These are phyloP conservation scores for Ephydatia muelleri DNA, from an alignment of 37 sponge, comb jelly and placozoan genomes.

Conservation along the genomic window DNA sequence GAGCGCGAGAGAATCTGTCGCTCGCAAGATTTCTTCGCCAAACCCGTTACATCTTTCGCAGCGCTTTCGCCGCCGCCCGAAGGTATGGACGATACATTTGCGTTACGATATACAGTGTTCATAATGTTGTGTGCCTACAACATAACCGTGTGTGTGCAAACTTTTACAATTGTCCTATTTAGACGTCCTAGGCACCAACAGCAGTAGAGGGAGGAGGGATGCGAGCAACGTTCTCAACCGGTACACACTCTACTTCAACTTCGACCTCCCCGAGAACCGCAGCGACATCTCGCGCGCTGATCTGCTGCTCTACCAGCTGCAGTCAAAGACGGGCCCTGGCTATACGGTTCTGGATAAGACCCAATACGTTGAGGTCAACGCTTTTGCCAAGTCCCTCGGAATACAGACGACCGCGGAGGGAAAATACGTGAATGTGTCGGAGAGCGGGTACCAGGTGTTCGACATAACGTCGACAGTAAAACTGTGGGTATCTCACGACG, in stretches of 20 bases:
- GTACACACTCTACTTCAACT: slow-evolving; percentile 23
- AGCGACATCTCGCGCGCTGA: slow-evolving; percentile 34
- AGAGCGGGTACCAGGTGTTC: slow-evolving; percentile 38
- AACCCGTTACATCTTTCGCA: slow-evolving; percentile 47
- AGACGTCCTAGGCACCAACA: no score
- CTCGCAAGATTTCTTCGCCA: slow-evolving; percentile 48
- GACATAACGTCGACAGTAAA: slow-evolving; percentile 41
- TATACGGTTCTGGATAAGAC: background rate
- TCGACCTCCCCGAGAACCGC: slow-evolving; percentile 20
- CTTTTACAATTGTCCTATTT: background rate
- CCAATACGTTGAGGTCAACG: slow-evolving; percentile 49
- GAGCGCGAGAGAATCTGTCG: slow-evolving; percentile 27
- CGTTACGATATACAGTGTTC: background rate
- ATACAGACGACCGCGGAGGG: slow-evolving; percentile 17
- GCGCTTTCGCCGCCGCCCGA: slow-evolving; percentile 12
- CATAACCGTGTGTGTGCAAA: slow-evolving; percentile 4
- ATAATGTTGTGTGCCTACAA: background rate
- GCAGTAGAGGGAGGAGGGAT: background rate
- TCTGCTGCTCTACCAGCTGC: slow-evolving; percentile 58
- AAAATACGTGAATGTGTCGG: slow-evolving; percentile 11
- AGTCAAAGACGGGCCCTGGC: slow-evolving; percentile 1
- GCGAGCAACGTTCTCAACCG: slow-evolving; percentile 6
- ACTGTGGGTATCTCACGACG: slow-evolving; percentile 34
- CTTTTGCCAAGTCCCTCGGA: slow-evolving; percentile 10
- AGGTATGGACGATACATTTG: background rate